Conservation (phyloP, 1,140 invertebrate species). For the Planococcus citri region DNA sequence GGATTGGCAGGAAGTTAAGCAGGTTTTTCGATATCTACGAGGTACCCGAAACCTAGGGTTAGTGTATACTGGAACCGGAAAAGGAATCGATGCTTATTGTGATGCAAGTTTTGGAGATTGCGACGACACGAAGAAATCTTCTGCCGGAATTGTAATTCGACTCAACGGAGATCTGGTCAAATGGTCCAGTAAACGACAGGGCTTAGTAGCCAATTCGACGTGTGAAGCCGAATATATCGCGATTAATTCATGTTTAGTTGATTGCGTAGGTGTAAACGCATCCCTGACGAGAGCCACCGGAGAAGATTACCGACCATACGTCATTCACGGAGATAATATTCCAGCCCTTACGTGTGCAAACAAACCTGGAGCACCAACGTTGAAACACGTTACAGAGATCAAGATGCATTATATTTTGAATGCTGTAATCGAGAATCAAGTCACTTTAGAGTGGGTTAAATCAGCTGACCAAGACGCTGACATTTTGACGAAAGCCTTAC, state of each 20-base stretch:
- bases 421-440: too few relatives aligned
- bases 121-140: slow-evolving; percentile 29
- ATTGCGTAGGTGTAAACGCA: too few relatives aligned
- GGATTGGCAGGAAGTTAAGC: slow-evolving; percentile 29
- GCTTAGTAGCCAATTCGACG: slow-evolving; percentile 27
- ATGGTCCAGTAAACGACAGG: slow-evolving; percentile 28
- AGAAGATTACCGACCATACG: too few relatives aligned
- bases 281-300: too few relatives aligned
- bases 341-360: too few relatives aligned
- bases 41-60: slow-evolving; percentile 23
- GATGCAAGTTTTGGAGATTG: slow-evolving; percentile 26
- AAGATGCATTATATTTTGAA: too few relatives aligned
- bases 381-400: too few relatives aligned
- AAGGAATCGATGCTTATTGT: slow-evolving; percentile 24
- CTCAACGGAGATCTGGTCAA: slow-evolving; percentile 24
- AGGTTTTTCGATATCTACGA: slow-evolving; percentile 31
- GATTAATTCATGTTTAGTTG: slow-evolving; percentile 25
- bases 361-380: too few relatives aligned
- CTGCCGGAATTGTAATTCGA: slow-evolving; percentile 27
- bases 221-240: slow-evolving; percentile 30
- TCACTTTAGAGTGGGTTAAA: too few relatives aligned
- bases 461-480: too few relatives aligned
- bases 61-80: slow-evolving; percentile 20
- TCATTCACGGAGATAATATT: too few relatives aligned
- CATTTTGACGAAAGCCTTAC: too few relatives aligned